phyloP scores from a whole-genome alignment of 2,888 invertebrate genomes.

The Caenorhabditis sp. region DNA sequence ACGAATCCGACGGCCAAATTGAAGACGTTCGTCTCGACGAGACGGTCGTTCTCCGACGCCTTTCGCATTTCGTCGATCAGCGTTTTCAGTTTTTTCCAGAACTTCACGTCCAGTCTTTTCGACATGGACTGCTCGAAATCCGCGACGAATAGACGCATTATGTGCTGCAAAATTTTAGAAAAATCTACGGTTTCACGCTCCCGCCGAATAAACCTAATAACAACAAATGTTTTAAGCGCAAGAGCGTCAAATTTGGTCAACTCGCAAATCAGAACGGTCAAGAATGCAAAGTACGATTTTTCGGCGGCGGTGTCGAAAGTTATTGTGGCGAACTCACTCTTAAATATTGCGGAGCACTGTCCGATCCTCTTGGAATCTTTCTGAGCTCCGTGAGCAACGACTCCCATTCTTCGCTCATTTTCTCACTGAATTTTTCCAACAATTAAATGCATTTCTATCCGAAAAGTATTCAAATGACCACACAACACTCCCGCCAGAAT shows the following conservation, averaged over 20 bases:
- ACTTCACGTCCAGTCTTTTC: slow-evolving; percentile 29
- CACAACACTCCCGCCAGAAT: too few relatives aligned
- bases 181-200: not conserved
- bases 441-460: not conserved
- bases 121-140: slow-evolving; percentile 47
- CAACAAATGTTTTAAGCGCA: too few relatives aligned
- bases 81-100: slow-evolving; percentile 48
- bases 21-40: slow-evolving; percentile 27
- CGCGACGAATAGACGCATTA: slow-evolving; percentile 33
- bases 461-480: not conserved
- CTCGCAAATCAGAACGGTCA: too few relatives aligned
- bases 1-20: slow-evolving; percentile 38
- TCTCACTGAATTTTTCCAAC: not conserved
- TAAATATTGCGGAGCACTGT: slow-evolving; percentile 28
- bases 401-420: slow-evolving; percentile 29
- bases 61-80: slow-evolving; percentile 47
- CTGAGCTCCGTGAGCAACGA: slow-evolving; percentile 14
- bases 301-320: too few relatives aligned
- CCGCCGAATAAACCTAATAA: too few relatives aligned
- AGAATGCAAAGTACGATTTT: too few relatives aligned
- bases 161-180: slow-evolving; percentile 19
- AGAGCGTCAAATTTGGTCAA: too few relatives aligned
- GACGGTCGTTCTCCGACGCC: slow-evolving; percentile 23
- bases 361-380: slow-evolving; percentile 25
- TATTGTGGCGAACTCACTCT: slow-evolving; percentile 6